phyloP scores from a whole-genome alignment of 2,888 invertebrate genomes.

The Cotesia congregata region DNA sequence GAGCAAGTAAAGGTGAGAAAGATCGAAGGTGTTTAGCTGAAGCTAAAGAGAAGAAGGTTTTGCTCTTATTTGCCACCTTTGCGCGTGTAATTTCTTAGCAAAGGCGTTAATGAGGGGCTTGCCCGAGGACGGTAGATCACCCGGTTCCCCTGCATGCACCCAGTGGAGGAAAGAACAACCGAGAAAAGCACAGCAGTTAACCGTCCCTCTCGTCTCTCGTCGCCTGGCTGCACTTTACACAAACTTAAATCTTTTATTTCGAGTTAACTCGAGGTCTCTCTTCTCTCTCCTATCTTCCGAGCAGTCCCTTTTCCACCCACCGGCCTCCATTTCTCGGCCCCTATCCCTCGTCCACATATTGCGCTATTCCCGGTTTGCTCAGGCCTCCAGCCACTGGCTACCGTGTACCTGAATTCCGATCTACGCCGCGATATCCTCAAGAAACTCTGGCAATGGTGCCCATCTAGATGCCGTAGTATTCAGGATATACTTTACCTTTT shows the following conservation, averaged over 20 bases:
- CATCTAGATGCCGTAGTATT: conserved; percentile 34
- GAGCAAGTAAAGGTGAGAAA: conserved; percentile 7
- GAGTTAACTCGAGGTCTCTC: background rate
- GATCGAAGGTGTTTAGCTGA: conserved; percentile 30
- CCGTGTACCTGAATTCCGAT: conserved; percentile 69
- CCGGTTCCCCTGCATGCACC: conserved; percentile 30
- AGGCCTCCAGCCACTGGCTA: conserved; percentile 63
- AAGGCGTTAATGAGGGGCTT: conserved; percentile 70
- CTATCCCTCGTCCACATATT: conserved; percentile 28
- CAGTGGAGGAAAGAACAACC: background rate
- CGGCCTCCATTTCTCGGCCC: conserved; percentile 35
- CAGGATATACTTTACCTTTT: conserved; percentile 12
- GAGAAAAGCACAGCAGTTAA: conserved; percentile 4
- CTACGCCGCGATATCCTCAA: conserved; percentile 63
- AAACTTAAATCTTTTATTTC: conserved; percentile 22
- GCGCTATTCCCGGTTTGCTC: background rate
- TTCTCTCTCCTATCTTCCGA: conserved; percentile 42
- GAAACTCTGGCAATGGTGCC: conserved; percentile 26
- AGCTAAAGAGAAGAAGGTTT: conserved; percentile 10
- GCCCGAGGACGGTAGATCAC: conserved; percentile 69
- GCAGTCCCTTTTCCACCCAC: conserved; percentile 39
- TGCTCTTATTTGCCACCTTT: conserved; percentile 67
- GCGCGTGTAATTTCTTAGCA: conserved; percentile 70
- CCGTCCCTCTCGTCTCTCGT: conserved; percentile 34
- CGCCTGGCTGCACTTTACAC: conserved; percentile 45